Conservation (phyloP, 37 sponge, comb jelly and placozoan genomes). For the Haliclona indistincta region DNA sequence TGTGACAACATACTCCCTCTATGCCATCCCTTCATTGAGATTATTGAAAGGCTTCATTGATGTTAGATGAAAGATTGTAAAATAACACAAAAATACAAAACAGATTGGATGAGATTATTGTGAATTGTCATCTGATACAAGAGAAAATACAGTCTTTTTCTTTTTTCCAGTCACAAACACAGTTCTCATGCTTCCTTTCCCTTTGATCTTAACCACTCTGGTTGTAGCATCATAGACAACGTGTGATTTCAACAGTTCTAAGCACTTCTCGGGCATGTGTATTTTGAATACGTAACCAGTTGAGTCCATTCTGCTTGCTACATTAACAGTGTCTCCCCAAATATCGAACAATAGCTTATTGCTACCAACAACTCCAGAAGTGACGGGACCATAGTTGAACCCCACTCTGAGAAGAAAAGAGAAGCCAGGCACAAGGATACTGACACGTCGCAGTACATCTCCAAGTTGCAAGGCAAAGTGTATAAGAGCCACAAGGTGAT, state of each 20-base stretch:
- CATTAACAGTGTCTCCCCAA: conserved; percentile 98
- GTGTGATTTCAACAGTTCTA: conserved; percentile 12
- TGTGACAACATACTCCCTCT: too few species aligned
- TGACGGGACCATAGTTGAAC: conserved; percentile 87
- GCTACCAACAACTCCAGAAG: conserved; percentile 94
- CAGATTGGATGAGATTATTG: background rate
- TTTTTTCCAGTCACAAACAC: conserved; percentile 47
- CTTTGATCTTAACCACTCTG: conserved; percentile 67
- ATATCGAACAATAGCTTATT: conserved; percentile 91
- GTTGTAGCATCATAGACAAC: conserved; percentile 37
- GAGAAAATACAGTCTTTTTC: background rate
- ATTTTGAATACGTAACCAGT: conserved; percentile 80
- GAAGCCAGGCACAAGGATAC: conserved; percentile 39
- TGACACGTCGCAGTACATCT: conserved; percentile 58
- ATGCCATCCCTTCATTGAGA: too few species aligned
- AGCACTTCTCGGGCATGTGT: conserved; percentile 77
- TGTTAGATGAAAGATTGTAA: background rate
- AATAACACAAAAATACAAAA: conserved; percentile 8
- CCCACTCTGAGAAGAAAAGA: conserved; percentile 72
- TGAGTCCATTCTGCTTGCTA: conserved; percentile 94
- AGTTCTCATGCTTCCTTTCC: conserved; percentile 82
- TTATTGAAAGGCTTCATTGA: background rate
- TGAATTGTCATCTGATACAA: background rate
- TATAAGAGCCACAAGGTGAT: conserved; percentile 64
- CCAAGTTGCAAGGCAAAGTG: conserved; percentile 77